phyloP scores from a whole-genome alignment of 2,113 vertebrate genomes.

The Gavialis gangeticus region DNA sequence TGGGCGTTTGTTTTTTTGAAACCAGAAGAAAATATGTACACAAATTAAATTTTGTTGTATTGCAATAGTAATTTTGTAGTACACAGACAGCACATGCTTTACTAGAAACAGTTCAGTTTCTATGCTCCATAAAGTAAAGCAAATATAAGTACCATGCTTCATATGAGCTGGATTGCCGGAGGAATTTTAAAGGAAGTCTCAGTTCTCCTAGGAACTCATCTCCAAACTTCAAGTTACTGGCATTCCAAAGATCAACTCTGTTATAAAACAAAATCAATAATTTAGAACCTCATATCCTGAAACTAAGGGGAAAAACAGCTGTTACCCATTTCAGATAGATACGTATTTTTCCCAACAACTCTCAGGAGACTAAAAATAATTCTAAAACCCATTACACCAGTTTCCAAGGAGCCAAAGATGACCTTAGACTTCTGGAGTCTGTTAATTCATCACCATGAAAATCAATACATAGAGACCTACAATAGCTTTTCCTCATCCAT shows the following conservation, averaged over 20 bases:
- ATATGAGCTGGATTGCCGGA: conserved; percentile 89
- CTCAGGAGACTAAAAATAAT: neutral
- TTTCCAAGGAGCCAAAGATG: neutral
- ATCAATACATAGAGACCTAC: neutral
- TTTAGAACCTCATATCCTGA: neutral
- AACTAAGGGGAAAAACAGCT: neutral
- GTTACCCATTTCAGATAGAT: neutral
- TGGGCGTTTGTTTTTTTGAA: neutral
- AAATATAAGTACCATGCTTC: conserved; percentile 90
- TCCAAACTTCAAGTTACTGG: conserved; percentile 98
- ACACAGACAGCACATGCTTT: conserved; percentile 42
- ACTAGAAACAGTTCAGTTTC: neutral
- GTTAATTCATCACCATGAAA: neutral
- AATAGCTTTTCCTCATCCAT: neutral
- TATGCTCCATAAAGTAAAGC: conserved; percentile 47
- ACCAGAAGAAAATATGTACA: neutral
- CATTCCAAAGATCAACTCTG: conserved; percentile 97
- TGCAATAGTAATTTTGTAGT: conserved; percentile 52
- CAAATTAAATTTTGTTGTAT: conserved; percentile 45
- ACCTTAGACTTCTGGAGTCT: neutral
- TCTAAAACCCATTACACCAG: neutral
- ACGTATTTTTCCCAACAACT: fast-evolving
- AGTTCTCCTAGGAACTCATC: conserved; percentile 97
- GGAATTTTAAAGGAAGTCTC: conserved; percentile 89
- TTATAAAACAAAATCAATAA: conserved; percentile 17